Evolutionary conservation across 2,888 invertebrate species (phyloP).

Genomic region (Seira sanloemensis): DNA sequence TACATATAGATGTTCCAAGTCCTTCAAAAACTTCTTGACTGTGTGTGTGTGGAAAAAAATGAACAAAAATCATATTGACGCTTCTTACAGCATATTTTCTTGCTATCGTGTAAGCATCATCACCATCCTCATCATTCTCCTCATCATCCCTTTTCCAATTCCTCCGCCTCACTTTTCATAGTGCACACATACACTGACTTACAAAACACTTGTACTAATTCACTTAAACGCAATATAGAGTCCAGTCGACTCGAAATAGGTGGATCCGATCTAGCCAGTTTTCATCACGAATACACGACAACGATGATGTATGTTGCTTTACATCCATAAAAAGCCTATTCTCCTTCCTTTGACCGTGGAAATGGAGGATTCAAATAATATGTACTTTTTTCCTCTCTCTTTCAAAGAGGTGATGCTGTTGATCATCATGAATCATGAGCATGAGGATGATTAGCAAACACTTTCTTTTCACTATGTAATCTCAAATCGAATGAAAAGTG

Average conservation of each 20-base stretch:
- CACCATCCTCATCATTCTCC: not conserved
- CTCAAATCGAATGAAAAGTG: too few relatives aligned
- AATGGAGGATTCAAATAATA: not conserved
- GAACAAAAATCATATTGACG: slow-evolving; percentile 1
- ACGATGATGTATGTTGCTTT: too few relatives aligned
- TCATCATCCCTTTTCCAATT: slow-evolving; percentile 15
- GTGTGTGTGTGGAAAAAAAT: not conserved
- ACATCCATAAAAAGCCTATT: not conserved
- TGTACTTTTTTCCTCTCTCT: not conserved
- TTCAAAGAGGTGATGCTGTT: not conserved
- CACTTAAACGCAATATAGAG: not conserved
- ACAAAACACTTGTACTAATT: not conserved
- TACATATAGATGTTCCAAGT: too few relatives aligned
- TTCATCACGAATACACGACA: not conserved
- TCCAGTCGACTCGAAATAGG: slow-evolving; percentile 3
- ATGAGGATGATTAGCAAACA: not conserved
- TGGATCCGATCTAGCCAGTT: not conserved
- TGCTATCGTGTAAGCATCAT: not conserved
- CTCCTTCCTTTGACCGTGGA: not conserved
- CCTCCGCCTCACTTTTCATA: slow-evolving; percentile 11
- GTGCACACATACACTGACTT: not conserved
- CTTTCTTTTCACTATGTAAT: too few relatives aligned
- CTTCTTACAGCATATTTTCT: slow-evolving; percentile 6
- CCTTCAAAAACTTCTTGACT: not conserved
- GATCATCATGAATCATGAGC: not conserved